Conservation (phyloP, 1,140 invertebrate species). For the Onthophagus taurus region DNA sequence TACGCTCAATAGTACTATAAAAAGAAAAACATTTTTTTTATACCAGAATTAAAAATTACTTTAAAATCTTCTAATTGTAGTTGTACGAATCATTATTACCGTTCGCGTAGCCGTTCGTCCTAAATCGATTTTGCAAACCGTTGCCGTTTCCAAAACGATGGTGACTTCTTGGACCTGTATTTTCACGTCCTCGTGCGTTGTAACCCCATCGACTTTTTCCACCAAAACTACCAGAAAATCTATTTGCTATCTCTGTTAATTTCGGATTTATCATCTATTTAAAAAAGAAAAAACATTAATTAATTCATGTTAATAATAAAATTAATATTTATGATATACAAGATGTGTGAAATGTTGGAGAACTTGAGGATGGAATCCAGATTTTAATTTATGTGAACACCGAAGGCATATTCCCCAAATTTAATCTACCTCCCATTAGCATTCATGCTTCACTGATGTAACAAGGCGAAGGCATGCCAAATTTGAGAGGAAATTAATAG, state of each 20-base stretch:
- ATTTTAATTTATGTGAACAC: constrained; percentile 55
- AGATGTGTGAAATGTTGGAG: constrained; percentile 44
- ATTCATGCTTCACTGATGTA: constrained; percentile 55
- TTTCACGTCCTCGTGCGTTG: constrained; percentile 15
- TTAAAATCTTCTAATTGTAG: no score
- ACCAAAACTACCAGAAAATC: constrained; percentile 22
- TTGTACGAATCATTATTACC: no score
- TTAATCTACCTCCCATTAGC: constrained; percentile 58
- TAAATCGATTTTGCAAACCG: no score
- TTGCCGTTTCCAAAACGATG: constrained; percentile 13
- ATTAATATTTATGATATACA: neutral
- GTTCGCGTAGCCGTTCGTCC: no score
- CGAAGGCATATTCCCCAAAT: constrained; percentile 57
- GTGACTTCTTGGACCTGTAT: constrained; percentile 13
- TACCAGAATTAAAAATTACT: no score
- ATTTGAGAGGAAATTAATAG: constrained; percentile 46
- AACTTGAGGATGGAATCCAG: constrained; percentile 62
- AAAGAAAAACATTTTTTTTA: no score
- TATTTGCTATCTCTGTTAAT: constrained; percentile 37
- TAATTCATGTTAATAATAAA: neutral
- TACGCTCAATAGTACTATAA: no score
- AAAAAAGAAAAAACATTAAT: neutral
- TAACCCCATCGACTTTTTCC: constrained; percentile 16
- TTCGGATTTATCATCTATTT: constrained; percentile 59
- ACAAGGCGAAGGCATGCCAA: constrained; percentile 60